Evolutionary conservation across 2,888 invertebrate genomes (phyloP), one percentile per base, ranked within the genome.

Genomic region (Protophormia terraenovae): DNA sequence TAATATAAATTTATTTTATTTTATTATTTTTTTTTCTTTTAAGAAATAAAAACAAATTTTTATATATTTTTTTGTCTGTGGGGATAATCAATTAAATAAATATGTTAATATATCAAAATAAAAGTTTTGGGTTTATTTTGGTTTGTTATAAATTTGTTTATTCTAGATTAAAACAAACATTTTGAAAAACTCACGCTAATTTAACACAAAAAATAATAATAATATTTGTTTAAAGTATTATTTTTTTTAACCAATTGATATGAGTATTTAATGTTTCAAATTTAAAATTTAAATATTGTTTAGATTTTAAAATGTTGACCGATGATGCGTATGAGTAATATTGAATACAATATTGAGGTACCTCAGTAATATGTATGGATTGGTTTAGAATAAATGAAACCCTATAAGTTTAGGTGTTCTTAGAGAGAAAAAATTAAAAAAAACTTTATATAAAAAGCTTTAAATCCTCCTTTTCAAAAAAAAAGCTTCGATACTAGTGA

Each of bases 51-150:
- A 75, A 50, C 50, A n/a, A n/a, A n/a, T n/a, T n/a, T n/a, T n/a
- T n/a, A n/a, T n/a, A n/a, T n/a, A n/a, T n/a, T n/a, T n/a, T n/a
- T n/a, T n/a, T n/a, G n/a, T n/a, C n/a, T n/a, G n/a, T n/a, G n/a
- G n/a, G n/a, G 38, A 66, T 53, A 47, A 79, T 80, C 64, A 72
- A 32, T 80, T 72, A 60, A 58, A 67, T 41, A 60, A 62, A 41
- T 22, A 64, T 79, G 29, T 53, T 62, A 16, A 24, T 62, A 19
- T 71, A 62, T 71, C 19, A 24, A 69, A 76, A 50, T 47, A 62
- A 60, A 60, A 47, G 62, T 35, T 50, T 24, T 29, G n/a, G n/a
- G n/a, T 22, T 72, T 35, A 29, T 14, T n/a, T 47, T 35, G 3
- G 3, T 27, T 14, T 75, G 2, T 41, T n/a, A 27, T 38, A 41